These are phyloP conservation scores for Acanthosoma haemorrhoidale DNA, from an alignment of 2,888 invertebrate species.

Conservation along the genomic window DNA sequence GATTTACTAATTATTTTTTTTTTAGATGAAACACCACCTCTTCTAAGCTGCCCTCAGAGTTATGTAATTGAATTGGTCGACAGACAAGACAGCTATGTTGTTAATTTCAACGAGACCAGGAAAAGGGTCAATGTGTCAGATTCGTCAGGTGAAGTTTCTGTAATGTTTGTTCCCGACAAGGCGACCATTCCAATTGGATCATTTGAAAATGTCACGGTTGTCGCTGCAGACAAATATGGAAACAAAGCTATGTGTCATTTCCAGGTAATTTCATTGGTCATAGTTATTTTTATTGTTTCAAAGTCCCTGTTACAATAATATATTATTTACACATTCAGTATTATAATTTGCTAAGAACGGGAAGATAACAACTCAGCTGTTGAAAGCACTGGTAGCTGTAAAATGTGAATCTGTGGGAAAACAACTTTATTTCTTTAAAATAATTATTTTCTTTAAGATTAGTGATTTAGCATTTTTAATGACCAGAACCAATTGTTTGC, in stretches of 20 bases:
- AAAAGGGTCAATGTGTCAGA: slow-evolving; percentile 79
- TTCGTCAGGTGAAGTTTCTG: slow-evolving; percentile 77
- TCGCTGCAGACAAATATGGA: slow-evolving; percentile 79
- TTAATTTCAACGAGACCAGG: slow-evolving; percentile 86
- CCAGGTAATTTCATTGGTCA: slow-evolving; percentile 56
- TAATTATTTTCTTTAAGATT: background rate
- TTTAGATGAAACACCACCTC: slow-evolving; percentile 80
- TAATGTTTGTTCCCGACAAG: slow-evolving; percentile 77
- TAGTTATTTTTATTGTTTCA: too few relatives aligned
- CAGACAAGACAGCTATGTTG: slow-evolving; percentile 80
- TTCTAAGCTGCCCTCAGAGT: slow-evolving; percentile 85
- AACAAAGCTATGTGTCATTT: slow-evolving; percentile 87
- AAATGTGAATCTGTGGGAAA: too few relatives aligned
- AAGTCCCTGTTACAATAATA: too few relatives aligned
- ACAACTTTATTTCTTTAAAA: background rate
- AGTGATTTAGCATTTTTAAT: too few relatives aligned
- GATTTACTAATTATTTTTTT: background rate
- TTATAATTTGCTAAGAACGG: background rate
- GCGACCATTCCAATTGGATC: slow-evolving; percentile 79
- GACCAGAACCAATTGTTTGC: background rate
- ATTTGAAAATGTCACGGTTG: slow-evolving; percentile 87
- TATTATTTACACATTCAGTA: background rate
- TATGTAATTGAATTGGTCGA: slow-evolving; percentile 89
- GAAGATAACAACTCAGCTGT: too few relatives aligned
- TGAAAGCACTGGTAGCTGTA: too few relatives aligned